These are phyloP conservation scores for Metopia argyrocephala DNA, from an alignment of 2,888 invertebrate genomes.

Conservation along the genomic window DNA sequence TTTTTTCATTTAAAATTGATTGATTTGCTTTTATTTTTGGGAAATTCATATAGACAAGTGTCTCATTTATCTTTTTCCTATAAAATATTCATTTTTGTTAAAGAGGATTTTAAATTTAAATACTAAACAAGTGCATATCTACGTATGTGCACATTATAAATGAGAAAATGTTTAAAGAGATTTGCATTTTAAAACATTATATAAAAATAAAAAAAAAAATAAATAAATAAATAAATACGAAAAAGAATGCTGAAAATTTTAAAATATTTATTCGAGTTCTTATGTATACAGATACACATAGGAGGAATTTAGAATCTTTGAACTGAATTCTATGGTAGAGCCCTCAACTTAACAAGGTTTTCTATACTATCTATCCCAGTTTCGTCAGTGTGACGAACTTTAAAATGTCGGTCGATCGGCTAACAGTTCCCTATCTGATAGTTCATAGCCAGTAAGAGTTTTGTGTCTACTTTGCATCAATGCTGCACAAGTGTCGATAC, in stretches of 20 bases:
- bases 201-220: not conserved
- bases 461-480: no score
- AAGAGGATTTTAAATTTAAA: slow-evolving; percentile 19
- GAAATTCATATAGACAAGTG: slow-evolving; percentile 6
- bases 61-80: not conserved
- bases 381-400: no score
- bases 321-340: no score
- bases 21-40: slow-evolving; percentile 31
- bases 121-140: not conserved
- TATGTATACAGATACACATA: no score
- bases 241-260: not conserved
- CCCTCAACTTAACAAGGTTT: no score
- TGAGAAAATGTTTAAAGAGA: slow-evolving; percentile 2
- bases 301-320: no score
- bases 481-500: no score
- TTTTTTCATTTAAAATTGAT: slow-evolving; percentile 38
- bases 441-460: no score
- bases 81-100: slow-evolving; percentile 9
- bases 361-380: no score
- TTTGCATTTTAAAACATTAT: not conserved
- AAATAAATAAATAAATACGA: not conserved
- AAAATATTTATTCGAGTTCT: not conserved
- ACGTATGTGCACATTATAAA: not conserved
- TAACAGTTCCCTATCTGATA: no score
- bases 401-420: no score